phyloP scores from a whole-genome alignment of 2,888 invertebrate species.

The Ectemnius continuus region DNA sequence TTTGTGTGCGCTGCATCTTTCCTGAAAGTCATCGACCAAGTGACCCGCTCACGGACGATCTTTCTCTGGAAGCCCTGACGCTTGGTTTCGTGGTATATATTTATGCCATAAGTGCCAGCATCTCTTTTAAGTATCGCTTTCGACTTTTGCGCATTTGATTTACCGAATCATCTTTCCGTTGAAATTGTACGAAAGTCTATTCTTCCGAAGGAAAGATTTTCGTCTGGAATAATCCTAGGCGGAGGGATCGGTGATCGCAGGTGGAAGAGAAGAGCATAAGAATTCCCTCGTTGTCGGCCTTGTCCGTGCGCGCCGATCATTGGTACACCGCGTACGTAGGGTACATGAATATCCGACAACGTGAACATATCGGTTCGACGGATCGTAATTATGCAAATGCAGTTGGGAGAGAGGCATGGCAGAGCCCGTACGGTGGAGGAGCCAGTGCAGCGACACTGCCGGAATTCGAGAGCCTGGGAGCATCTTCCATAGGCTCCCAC shows the following conservation, averaged over 20 bases:
- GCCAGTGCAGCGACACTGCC: slow-evolving; percentile 18
- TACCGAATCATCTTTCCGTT: no score
- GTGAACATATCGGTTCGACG: slow-evolving; percentile 20
- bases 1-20: slow-evolving; percentile 13
- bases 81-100: no score
- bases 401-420: slow-evolving; percentile 2
- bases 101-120: no score
- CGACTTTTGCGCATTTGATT: no score
- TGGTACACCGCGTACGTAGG: slow-evolving; percentile 1
- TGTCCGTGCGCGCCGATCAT: slow-evolving; percentile 5
- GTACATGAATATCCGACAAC: slow-evolving; percentile 12
- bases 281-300: slow-evolving; percentile 6
- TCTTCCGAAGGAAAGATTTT: no score
- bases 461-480: slow-evolving; percentile 13
- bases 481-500: no score
- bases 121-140: no score
- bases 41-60: slow-evolving; percentile 21
- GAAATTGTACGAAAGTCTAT: no score
- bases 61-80: not conserved
- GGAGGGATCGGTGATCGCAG: no score
- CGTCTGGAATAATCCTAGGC: no score
- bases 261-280: no score
- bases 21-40: slow-evolving; percentile 38
- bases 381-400: slow-evolving; percentile 44
- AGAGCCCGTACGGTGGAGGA: not conserved